Conservation (phyloP, 2,797 vertebrate genomes). For the Vipera latastei region DNA sequence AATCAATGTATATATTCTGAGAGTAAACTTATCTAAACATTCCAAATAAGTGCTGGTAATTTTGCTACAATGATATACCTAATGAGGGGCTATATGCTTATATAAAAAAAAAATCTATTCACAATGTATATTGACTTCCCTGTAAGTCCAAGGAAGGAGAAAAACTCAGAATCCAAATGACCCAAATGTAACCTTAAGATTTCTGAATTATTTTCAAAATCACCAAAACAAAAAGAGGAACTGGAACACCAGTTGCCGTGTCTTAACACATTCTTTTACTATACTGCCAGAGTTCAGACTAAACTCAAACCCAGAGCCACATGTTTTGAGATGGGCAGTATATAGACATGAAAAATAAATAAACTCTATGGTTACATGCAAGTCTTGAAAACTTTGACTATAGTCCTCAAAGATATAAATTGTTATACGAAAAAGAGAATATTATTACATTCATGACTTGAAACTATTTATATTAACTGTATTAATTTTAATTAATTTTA, state of each 20-base stretch:
- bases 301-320: not conserved
- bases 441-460: not conserved
- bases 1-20: conserved; percentile 21
- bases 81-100: not conserved
- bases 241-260: not conserved
- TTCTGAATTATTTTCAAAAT: not conserved
- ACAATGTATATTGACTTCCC: conserved; percentile 9
- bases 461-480: not conserved
- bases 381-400: not conserved
- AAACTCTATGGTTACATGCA: not conserved
- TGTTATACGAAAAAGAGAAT: not conserved
- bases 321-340: not conserved
- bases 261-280: not conserved
- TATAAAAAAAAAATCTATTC: not conserved
- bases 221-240: not conserved
- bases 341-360: not conserved
- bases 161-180: conserved; percentile 17
- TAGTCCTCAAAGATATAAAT: not conserved
- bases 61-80: not conserved
- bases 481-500: not conserved
- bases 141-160: conserved; percentile 13
- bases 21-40: conserved; percentile 46
- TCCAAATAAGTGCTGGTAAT: conserved; percentile 16
- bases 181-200: conserved; percentile 16
- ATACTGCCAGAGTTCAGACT: not conserved